Base-by-base conservation (phyloP, 2,113 vertebrate genomes). In the Scolopax mira region DNA sequence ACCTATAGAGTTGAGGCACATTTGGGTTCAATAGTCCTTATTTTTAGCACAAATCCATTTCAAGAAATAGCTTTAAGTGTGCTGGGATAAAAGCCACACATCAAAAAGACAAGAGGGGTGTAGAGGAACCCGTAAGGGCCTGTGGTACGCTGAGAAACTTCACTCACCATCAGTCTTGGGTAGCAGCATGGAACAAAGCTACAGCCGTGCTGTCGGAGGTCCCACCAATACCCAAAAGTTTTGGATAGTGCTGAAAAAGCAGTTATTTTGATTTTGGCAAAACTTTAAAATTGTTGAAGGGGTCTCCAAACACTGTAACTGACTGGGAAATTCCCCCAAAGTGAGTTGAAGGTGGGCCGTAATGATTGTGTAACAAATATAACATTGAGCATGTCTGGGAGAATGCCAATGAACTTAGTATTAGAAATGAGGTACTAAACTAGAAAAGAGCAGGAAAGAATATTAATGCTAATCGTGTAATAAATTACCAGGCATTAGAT, bases 21-120 rank as follows among this genome's bases (percentile, higher is more conserved):
- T 94, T 95, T 90, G 88, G 30, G 42, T 55, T 95, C 93, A 94
- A 91, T 91, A 22, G 75, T 44, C 55, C 49, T 91, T 94, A 95
- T 96, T 96, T 97, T 97, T 97, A 97, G 94, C 82, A 93, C 84
- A 93, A 93, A 67, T 54, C 64, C 60, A 80, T 84, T 87, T 91
- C 69, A 84, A 88, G 78, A 89, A 94, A 91, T 82, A 82, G 18
- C 88, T 95, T 77, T 58, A 89, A 93, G 66, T 65, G n/a, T 82
- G 35, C 35, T 44, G 61, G 78, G 54, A 75, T 58, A 88, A 89
- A 94, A 95, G 58, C 57, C 60, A 17, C 58, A 54, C 48, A 71
- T 91, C 70, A 79, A 48, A 96, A 93, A 41, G 35, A 48, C 31
- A 14, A 84, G 57, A 86, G 19, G 44, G 39, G 18, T 71, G 28